Conservation (phyloP, 2,797 vertebrate species). For the Amphiprion clarkii region DNA sequence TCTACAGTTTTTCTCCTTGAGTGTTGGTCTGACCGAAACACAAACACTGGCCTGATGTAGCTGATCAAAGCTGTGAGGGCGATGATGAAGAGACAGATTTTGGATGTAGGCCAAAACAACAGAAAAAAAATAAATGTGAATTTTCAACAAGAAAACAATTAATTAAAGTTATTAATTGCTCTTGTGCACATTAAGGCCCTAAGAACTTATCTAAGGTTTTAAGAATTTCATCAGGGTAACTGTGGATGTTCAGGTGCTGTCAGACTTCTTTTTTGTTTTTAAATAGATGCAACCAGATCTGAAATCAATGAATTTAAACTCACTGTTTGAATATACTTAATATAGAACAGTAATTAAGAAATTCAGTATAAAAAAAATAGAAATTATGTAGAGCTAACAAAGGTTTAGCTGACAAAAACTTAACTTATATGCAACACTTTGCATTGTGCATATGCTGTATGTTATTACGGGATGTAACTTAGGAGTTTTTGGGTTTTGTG, state of each 20-base stretch:
- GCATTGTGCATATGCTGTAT: not conserved
- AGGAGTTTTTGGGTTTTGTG: too few species aligned
- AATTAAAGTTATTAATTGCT: not conserved
- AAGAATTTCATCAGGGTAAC: not conserved
- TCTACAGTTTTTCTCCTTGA: constrained; percentile 97
- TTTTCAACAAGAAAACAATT: not conserved
- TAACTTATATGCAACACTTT: not conserved
- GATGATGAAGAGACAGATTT: not conserved
- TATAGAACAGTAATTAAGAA: not conserved
- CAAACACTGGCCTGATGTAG: constrained; percentile 96
- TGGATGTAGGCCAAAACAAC: not conserved
- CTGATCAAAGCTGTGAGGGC: constrained; percentile 91
- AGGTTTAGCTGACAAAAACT: not conserved
- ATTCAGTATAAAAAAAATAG: not conserved
- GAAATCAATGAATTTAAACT: too few species aligned
- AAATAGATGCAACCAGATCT: too few species aligned
- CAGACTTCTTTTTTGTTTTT: too few species aligned
- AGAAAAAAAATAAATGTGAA: not conserved
- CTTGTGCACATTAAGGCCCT: not conserved
- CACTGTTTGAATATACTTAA: not conserved
- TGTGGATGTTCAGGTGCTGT: not conserved
- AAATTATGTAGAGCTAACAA: not conserved
- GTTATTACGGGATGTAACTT: not conserved
- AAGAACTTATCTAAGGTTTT: too few species aligned
- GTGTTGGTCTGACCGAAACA: constrained; percentile 95